phyloP scores from a whole-genome alignment of 2,113 vertebrate species.

The Corythornis vintsioides region DNA sequence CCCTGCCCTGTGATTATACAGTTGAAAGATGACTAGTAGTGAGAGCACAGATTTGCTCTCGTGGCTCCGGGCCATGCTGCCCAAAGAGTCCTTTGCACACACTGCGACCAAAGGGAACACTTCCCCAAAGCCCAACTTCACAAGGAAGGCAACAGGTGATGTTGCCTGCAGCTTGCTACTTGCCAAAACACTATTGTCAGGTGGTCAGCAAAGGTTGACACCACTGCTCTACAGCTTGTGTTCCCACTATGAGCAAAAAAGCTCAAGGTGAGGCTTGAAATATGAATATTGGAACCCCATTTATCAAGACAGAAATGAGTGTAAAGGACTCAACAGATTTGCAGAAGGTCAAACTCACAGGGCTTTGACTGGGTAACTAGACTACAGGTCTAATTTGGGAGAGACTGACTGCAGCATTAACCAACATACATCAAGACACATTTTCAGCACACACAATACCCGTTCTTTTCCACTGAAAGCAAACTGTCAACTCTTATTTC shows the following conservation, averaged over 20 bases:
- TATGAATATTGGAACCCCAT: not conserved
- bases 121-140: not conserved
- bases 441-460: not conserved
- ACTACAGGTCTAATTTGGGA: not conserved
- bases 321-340: not conserved
- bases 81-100: not conserved
- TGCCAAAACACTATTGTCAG: not conserved
- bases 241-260: fast-evolving
- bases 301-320: not conserved
- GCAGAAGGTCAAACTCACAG: not conserved
- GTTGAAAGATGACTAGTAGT: not conserved
- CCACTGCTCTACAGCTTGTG: not conserved
- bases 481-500: not conserved
- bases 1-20: not conserved
- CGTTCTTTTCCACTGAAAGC: not conserved
- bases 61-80: fast-evolving
- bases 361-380: not conserved
- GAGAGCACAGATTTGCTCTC: not conserved
- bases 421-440: not conserved
- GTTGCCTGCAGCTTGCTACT: not conserved
- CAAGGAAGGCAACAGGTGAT: not conserved
- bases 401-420: not conserved
- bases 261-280: not conserved
- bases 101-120: not conserved
- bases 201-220: not conserved